Evolutionary conservation across 2,113 vertebrate genomes (phyloP).

Genomic region (Cricetomys ansorgei): DNA sequence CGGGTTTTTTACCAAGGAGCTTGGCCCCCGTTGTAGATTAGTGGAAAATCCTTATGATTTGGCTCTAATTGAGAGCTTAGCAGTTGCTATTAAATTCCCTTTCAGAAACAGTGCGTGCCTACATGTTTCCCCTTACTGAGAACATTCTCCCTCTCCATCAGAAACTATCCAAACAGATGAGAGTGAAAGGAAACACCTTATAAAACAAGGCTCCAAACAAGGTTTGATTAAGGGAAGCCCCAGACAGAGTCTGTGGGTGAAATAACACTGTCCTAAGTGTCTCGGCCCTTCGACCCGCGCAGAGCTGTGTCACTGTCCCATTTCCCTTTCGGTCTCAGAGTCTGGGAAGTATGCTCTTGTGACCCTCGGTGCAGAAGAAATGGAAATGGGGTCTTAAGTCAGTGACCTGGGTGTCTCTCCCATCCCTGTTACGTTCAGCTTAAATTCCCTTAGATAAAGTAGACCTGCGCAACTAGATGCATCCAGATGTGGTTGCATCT

Average conservation of each 20-base stretch:
- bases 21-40: conserved; percentile 78
- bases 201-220: conserved; percentile 49
- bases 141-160: not conserved
- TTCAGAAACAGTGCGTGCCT: conserved; percentile 72
- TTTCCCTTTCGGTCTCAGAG: not conserved
- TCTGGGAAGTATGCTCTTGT: not conserved
- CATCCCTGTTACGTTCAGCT: not conserved
- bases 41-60: conserved; percentile 83
- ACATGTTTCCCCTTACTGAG: conserved; percentile 67
- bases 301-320: not conserved
- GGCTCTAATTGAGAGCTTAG: conserved; percentile 85
- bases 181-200: conserved; percentile 45
- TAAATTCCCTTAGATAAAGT: conserved; percentile 52
- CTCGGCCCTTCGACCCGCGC: not conserved
- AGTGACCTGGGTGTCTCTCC: not conserved
- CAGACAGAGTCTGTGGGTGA: conserved; percentile 21
- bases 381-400: conserved; percentile 61
- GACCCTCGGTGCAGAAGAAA: conserved; percentile 45
- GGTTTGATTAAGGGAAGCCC: conserved; percentile 59
- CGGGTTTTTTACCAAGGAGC: conserved; percentile 69
- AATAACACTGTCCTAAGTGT: not conserved
- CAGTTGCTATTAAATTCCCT: conserved; percentile 78
- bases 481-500: not conserved
- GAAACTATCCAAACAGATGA: conserved; percentile 50
- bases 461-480: not conserved